Conservation (phyloP, 2,113 vertebrate species). For the Phrynosoma platyrhinos region DNA sequence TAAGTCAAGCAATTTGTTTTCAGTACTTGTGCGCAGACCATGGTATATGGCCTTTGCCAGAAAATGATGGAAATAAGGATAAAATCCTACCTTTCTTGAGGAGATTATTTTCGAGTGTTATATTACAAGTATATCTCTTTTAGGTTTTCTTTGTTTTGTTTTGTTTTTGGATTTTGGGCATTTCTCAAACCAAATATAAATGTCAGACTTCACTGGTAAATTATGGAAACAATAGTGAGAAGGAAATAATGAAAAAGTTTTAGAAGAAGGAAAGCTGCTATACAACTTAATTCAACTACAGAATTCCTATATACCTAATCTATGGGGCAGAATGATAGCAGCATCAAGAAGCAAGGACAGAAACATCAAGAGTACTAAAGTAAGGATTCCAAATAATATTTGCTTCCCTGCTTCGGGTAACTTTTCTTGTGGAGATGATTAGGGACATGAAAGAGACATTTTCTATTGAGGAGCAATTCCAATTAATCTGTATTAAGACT, state of each 20-base stretch:
- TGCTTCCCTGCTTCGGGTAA: background rate
- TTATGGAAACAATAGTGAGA: background rate
- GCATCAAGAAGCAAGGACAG: background rate
- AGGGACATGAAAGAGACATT: no score
- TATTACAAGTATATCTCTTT: no score
- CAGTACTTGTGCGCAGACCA: background rate
- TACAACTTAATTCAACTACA: background rate
- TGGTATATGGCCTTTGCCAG: background rate
- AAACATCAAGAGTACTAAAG: background rate
- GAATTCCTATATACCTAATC: background rate
- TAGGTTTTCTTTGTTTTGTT: no score
- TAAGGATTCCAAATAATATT: background rate
- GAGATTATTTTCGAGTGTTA: no score
- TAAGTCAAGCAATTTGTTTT: background rate
- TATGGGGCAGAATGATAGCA: background rate
- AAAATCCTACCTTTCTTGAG: no score
- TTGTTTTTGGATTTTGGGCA: background rate
- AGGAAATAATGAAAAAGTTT: background rate
- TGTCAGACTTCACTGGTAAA: background rate
- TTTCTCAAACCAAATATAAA: background rate
- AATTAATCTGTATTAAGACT: no score
- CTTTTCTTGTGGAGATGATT: no score
- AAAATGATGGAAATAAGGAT: background rate
- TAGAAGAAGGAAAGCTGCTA: background rate
- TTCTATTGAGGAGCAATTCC: no score